These are phyloP conservation scores for Glaucomys volans DNA, from an alignment of 2,113 vertebrate species.

Conservation along the genomic window DNA sequence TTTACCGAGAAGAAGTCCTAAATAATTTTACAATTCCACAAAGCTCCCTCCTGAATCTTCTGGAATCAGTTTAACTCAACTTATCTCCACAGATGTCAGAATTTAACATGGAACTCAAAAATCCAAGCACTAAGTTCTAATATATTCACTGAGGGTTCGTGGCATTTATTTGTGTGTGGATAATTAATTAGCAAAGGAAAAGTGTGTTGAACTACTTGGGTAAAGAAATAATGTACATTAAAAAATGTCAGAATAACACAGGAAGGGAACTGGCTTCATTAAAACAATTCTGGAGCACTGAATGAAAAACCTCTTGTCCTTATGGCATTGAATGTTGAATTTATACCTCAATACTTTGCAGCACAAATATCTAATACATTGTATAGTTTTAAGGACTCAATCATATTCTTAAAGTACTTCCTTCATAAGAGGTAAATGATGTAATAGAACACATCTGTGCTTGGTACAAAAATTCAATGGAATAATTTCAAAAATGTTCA, in stretches of 20 bases:
- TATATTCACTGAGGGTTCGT: not conserved
- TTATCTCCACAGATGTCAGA: not conserved
- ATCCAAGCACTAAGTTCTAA: not conserved
- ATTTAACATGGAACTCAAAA: not conserved
- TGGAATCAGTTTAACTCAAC: not conserved
- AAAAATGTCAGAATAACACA: not conserved
- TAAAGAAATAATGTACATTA: not conserved
- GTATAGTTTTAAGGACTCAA: conserved; percentile 73
- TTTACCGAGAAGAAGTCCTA: not conserved
- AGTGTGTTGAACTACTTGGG: not conserved
- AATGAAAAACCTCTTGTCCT: not conserved
- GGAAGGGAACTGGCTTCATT: not conserved
- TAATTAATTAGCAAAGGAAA: conserved; percentile 25
- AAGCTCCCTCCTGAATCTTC: not conserved
- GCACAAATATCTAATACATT: conserved; percentile 65
- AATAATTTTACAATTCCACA: not conserved
- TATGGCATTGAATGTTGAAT: conserved; percentile 56
- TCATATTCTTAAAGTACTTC: conserved; percentile 83
- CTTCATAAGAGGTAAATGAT: conserved; percentile 85
- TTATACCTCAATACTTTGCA: conserved; percentile 66
- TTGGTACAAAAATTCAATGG: conserved; percentile 83
- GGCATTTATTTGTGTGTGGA: conserved; percentile 10
- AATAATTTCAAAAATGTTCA: conserved; percentile 84
- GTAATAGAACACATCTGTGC: conserved; percentile 84
- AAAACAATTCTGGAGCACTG: not conserved